Conservation (phyloP, 1,140 invertebrate species). For the Drosophila rhopaloa region DNA sequence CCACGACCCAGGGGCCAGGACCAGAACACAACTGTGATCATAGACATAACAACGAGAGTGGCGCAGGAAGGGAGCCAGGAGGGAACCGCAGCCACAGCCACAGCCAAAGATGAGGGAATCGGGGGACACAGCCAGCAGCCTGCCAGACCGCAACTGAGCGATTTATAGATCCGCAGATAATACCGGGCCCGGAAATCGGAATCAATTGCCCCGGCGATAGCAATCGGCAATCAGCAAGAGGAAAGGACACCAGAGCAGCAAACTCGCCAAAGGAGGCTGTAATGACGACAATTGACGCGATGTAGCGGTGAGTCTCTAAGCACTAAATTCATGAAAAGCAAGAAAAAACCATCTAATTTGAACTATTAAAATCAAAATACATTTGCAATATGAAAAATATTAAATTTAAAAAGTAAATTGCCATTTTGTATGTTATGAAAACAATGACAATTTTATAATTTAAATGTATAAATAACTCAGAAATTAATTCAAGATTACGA, state of each 20-base stretch:
- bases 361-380: too few species aligned
- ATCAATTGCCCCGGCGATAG: conserved; percentile 59
- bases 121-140: conserved; percentile 36
- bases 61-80: conserved; percentile 11
- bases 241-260: conserved; percentile 7
- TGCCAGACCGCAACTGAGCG: conserved; percentile 60
- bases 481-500: too few species aligned
- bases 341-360: neutral
- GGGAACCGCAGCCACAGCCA: conserved; percentile 16
- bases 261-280: conserved; percentile 60
- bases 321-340: neutral
- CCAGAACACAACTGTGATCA: conserved; percentile 76
- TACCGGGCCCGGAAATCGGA: conserved; percentile 39
- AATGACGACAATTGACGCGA: conserved; percentile 83
- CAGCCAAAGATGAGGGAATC: conserved; percentile 45
- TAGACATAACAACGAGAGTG: conserved; percentile 62
- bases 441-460: too few species aligned
- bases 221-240: conserved; percentile 17
- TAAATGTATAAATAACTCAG: too few species aligned
- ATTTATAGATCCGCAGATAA: conserved; percentile 62
- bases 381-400: too few species aligned
- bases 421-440: too few species aligned
- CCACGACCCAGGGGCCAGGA: conserved; percentile 33
- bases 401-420: too few species aligned
- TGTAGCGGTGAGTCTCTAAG: conserved; percentile 77